Conservation (phyloP, 1,140 invertebrate genomes). For the Drosophila gunungcola region DNA sequence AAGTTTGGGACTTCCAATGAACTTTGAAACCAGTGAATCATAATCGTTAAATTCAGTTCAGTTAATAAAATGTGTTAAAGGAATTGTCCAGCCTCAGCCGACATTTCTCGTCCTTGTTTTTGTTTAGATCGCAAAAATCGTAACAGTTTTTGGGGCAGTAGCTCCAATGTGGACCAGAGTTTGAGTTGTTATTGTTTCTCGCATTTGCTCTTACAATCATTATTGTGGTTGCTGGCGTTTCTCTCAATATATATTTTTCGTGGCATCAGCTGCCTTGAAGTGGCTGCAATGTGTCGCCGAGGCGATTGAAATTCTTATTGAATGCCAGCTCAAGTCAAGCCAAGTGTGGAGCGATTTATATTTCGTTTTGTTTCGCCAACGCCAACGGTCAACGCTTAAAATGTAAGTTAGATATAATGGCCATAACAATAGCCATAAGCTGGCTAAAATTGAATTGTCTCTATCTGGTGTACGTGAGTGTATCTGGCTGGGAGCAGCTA, state of each 20-base stretch:
- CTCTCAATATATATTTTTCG: conserved; percentile 16
- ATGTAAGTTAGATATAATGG: conserved; percentile 52
- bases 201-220: conserved; percentile 27
- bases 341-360: conserved; percentile 54
- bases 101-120: conserved; percentile 11
- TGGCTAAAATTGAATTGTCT: conserved; percentile 60
- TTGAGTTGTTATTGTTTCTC: conserved; percentile 46
- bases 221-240: conserved; percentile 25
- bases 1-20: conserved; percentile 33
- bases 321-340: conserved; percentile 22
- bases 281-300: conserved; percentile 37
- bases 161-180: conserved; percentile 19
- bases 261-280: conserved; percentile 69
- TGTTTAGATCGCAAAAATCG: conserved; percentile 25
- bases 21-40: conserved; percentile 5
- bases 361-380: conserved; percentile 42
- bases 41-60: conserved; percentile 3
- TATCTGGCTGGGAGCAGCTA: conserved; percentile 24
- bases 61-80: conserved; percentile 1
- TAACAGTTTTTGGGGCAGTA: conserved; percentile 20
- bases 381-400: conserved; percentile 53
- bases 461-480: conserved; percentile 43
- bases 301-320: conserved; percentile 48
- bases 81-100: background rate
- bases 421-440: conserved; percentile 47